Evolutionary conservation across 2,797 vertebrate species (phyloP).

Genomic region (Paguma larvata): DNA sequence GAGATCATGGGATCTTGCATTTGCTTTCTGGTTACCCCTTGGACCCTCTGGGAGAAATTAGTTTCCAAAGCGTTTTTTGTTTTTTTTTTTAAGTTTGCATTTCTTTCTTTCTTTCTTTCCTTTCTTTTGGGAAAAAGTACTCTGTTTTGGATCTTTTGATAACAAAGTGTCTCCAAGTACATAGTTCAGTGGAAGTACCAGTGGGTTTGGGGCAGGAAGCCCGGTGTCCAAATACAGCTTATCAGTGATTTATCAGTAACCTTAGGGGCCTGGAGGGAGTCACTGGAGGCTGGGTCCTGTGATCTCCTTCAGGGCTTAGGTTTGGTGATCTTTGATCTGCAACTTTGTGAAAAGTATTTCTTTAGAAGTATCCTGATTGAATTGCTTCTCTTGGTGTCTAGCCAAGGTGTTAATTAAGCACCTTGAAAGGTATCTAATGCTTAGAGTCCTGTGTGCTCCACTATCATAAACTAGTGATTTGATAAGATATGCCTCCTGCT

Average conservation of each 20-base stretch:
- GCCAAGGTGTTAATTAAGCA: neutral
- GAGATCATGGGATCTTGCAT: conserved; percentile 73
- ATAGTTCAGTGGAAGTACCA: neutral
- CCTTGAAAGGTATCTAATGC: neutral
- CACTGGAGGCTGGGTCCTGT: neutral
- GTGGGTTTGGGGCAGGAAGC: neutral
- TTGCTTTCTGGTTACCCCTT: conserved; percentile 79
- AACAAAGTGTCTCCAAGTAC: neutral
- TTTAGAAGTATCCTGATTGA: neutral
- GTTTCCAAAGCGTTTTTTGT: neutral
- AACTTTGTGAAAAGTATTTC: neutral
- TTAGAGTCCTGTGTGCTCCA: neutral
- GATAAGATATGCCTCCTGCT: neutral
- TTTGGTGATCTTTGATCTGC: neutral
- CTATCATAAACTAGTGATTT: neutral
- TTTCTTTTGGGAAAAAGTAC: neutral
- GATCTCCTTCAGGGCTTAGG: neutral
- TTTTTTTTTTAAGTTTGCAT: neutral
- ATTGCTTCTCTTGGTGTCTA: neutral
- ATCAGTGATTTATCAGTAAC: neutral
- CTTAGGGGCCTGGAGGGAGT: neutral
- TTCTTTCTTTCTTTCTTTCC: neutral
- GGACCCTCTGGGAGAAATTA: conserved; percentile 62
- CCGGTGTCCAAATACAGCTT: neutral
- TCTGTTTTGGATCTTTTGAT: neutral